Conservation (phyloP, 2,113 vertebrate genomes). For the Osmerus mordax region DNA sequence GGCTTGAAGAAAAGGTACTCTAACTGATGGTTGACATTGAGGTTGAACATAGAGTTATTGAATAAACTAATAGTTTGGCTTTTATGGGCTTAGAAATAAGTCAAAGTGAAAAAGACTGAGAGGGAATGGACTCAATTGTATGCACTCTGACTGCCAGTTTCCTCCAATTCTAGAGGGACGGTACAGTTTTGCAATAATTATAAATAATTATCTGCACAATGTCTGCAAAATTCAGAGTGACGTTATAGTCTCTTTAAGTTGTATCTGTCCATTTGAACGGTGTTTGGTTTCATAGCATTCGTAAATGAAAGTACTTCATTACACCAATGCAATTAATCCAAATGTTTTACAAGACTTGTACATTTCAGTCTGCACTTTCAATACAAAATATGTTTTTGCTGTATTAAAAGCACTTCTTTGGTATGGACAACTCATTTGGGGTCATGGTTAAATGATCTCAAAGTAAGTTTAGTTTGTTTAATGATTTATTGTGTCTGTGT, state of each 20-base stretch:
- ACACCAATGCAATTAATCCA: background rate
- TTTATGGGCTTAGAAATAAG: background rate
- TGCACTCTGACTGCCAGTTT: background rate
- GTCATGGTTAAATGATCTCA: no score
- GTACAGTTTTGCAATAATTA: background rate
- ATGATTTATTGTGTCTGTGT: constrained; percentile 61
- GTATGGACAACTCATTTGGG: no score
- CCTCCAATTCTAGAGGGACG: background rate
- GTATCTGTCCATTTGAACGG: background rate
- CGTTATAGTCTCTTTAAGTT: background rate
- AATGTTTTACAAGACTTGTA: background rate
- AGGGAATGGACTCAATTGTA: background rate
- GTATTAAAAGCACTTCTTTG: no score
- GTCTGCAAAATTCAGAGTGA: background rate
- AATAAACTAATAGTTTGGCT: constrained; percentile 13
- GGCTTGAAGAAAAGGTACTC: constrained; percentile 14
- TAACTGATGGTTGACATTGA: background rate
- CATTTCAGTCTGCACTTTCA: background rate
- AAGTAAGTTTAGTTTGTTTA: constrained; percentile 42
- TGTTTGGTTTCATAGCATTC: background rate
- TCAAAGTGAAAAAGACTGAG: background rate
- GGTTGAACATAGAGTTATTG: constrained; percentile 26
- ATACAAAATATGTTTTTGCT: background rate
- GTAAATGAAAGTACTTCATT: background rate
- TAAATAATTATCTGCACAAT: background rate